Evolutionary conservation across 2,888 invertebrate species (phyloP).

Genomic region (Agrotis exclamationis): DNA sequence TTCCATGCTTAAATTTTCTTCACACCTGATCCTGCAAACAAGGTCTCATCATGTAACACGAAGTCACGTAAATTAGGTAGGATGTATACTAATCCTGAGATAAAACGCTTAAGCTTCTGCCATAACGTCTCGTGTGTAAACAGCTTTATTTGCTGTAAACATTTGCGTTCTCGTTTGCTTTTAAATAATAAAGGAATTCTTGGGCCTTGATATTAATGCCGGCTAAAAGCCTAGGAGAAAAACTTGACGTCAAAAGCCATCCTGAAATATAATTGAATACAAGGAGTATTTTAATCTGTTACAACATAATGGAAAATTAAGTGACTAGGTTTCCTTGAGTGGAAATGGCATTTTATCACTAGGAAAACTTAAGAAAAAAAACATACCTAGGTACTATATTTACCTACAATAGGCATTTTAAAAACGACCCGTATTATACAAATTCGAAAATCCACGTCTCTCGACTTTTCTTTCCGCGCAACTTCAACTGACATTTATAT

Average conservation of each 20-base stretch:
- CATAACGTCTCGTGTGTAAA: constrained; percentile 84
- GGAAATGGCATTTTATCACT: too few species aligned
- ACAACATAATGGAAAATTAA: neutral
- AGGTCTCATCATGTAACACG: constrained; percentile 82
- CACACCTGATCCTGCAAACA: constrained; percentile 83
- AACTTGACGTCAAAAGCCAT: constrained; percentile 18
- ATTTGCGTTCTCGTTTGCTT: constrained; percentile 78
- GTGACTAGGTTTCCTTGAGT: neutral
- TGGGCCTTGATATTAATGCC: constrained; percentile 61
- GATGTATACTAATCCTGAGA: constrained; percentile 87
- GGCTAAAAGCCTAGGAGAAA: constrained; percentile 37
- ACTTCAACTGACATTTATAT: constrained; percentile 29
- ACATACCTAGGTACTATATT: neutral
- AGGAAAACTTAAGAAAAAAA: too few species aligned
- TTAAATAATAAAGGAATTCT: constrained; percentile 76
- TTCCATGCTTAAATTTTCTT: constrained; percentile 69
- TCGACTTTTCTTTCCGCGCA: constrained; percentile 11
- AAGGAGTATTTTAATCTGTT: neutral
- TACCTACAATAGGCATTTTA: neutral
- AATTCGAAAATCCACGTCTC: neutral
- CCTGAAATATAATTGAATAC: constrained; percentile 20
- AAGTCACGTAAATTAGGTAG: constrained; percentile 88
- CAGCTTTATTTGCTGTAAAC: constrained; percentile 85
- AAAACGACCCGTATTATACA: neutral
- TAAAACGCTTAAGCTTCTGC: constrained; percentile 85